A percentile compares a stretch with the other conserved stretches of the same genome.
These are phyloP conservation scores for Psittacula derbiana DNA, from an alignment of 2,797 vertebrate species.

Conservation along the genomic window DNA sequence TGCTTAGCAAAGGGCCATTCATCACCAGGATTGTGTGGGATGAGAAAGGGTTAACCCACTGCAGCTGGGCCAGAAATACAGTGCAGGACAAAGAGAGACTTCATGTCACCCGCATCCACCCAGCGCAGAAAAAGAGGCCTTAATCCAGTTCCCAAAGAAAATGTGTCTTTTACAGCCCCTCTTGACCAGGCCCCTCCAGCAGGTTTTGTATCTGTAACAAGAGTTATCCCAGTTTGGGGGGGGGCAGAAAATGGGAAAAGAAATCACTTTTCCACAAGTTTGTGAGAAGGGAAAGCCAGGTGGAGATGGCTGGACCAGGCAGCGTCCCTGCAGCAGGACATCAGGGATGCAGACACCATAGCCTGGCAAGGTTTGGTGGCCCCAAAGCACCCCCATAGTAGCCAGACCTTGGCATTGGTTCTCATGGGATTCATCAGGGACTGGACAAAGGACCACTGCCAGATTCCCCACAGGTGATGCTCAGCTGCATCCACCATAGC, in stretches of 20 bases:
- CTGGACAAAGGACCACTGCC: background rate
- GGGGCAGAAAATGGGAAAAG: background rate
- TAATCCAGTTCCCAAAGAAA: slow-evolving; percentile 56
- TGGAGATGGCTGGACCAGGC: accelerated
- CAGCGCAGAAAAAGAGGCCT: background rate
- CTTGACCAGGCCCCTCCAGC: background rate
- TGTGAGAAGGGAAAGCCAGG: background rate
- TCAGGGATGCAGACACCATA: accelerated
- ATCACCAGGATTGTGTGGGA: background rate
- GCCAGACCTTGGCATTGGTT: background rate
- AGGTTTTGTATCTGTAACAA: background rate
- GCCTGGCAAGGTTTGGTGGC: background rate
- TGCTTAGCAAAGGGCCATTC: slow-evolving; percentile 39
- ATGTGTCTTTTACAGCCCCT: slow-evolving; percentile 10
- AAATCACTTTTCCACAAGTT: background rate
- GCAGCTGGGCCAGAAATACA: slow-evolving; percentile 57
- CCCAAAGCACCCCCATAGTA: background rate
- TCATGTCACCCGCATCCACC: background rate
- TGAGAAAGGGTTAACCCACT: slow-evolving; percentile 39
- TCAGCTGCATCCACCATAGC: accelerated
- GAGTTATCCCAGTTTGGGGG: background rate
- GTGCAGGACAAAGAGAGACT: slow-evolving; percentile 41
- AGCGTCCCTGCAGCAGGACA: background rate
- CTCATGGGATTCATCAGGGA: background rate
- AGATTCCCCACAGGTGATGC: accelerated